These are phyloP conservation scores for Beroe ovata DNA, from an alignment of 37 sponge, comb jelly and placozoan genomes.

Conservation along the genomic window DNA sequence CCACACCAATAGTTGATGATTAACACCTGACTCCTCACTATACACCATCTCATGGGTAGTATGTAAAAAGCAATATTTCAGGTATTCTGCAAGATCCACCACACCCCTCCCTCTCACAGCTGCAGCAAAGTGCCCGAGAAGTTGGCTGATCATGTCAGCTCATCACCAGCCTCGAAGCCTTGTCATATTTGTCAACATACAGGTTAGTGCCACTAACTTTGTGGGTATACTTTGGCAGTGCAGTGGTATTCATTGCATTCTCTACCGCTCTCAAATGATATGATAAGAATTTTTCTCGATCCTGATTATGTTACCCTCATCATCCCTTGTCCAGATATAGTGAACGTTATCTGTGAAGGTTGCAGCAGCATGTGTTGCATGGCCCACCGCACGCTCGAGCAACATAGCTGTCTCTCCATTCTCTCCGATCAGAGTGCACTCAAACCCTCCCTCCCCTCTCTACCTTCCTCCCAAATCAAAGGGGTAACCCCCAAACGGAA, in stretches of 20 bases:
- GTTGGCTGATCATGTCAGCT: not conserved
- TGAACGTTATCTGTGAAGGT: slow-evolving; percentile 51
- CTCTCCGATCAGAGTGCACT: not conserved
- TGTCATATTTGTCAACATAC: not conserved
- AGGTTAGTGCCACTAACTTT: not conserved
- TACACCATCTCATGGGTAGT: too few species aligned
- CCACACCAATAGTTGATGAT: too few species aligned
- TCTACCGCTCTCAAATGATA: too few species aligned
- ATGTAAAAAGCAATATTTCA: too few species aligned
- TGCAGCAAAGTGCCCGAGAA: slow-evolving; percentile 10
- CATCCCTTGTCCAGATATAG: slow-evolving; percentile 63
- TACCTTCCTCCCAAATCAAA: not conserved
- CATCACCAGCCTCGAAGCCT: slow-evolving; percentile 19
- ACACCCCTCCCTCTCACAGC: not conserved
- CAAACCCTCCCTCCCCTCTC: not conserved
- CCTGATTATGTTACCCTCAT: too few species aligned
- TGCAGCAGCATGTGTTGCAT: slow-evolving; percentile 46
- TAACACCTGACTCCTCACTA: too few species aligned
- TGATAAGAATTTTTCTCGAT: too few species aligned
- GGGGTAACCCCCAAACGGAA: slow-evolving; percentile 26
- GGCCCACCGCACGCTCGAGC: slow-evolving; percentile 52
- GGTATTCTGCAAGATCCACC: slow-evolving; percentile 32
- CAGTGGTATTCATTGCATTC: not conserved
- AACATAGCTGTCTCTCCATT: slow-evolving; percentile 3
- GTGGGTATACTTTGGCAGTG: not conserved